Percentiles rank a stretch among this genome's conserved stretches.
Conservation (phyloP, 2,113 vertebrate genomes). For the Malurus alboscapulatus region DNA sequence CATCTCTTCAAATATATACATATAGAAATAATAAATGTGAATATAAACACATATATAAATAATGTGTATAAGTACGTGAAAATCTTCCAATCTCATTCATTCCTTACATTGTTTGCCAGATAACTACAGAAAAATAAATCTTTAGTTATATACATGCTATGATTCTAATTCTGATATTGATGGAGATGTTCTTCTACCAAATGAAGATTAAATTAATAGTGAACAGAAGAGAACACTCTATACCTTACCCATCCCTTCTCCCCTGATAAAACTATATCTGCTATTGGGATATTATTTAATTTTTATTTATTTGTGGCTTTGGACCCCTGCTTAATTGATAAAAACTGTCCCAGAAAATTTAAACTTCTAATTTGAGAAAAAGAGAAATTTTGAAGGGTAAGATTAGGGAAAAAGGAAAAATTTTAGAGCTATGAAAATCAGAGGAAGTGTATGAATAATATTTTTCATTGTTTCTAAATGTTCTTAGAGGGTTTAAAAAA, state of each 20-base stretch:
- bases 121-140: background rate
- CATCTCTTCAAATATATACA: background rate
- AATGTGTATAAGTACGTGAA: background rate
- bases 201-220: background rate
- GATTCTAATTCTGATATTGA: background rate
- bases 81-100: background rate
- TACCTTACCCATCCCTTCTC: background rate
- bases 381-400: background rate
- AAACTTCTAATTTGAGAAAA: background rate
- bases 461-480: background rate
- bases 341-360: background rate
- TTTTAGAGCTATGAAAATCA: background rate
- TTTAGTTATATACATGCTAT: background rate
- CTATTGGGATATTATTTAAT: background rate
- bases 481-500: background rate
- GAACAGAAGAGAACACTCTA: background rate
- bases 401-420: background rate
- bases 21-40: background rate
- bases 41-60: background rate
- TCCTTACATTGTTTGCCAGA: background rate
- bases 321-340: background rate
- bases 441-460: background rate
- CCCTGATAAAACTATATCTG: fast-evolving
- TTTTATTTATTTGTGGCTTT: background rate
- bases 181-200: background rate